A percentile compares a stretch with the other conserved stretches of the same genome.
These are phyloP conservation scores for Poecilus cupreus DNA, from an alignment of 2,888 invertebrate species.

Conservation along the genomic window DNA sequence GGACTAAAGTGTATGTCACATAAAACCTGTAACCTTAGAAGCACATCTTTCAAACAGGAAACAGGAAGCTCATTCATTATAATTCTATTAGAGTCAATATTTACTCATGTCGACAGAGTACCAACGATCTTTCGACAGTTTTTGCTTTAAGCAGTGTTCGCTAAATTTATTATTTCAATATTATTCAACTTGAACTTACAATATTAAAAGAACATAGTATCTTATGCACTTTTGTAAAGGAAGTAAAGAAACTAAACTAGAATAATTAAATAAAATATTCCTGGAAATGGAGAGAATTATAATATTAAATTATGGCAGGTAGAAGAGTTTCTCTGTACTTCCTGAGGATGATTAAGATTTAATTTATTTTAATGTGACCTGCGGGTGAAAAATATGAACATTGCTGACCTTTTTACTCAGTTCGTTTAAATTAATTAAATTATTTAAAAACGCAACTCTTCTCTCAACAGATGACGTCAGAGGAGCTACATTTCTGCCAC, in stretches of 20 bases:
- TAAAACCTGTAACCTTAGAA: not conserved
- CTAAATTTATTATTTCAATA: too few relatives aligned
- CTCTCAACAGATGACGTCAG: not conserved
- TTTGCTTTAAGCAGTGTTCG: not conserved
- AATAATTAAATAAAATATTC: too few relatives aligned
- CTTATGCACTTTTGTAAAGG: too few relatives aligned
- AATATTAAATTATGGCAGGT: too few relatives aligned
- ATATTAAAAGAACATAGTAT: too few relatives aligned
- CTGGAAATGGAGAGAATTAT: too few relatives aligned
- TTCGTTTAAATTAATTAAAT: not conserved
- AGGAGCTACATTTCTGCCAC: not conserved
- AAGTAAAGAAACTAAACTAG: too few relatives aligned
- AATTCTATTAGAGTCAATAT: constrained; percentile 36
- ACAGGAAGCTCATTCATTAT: constrained; percentile 11
- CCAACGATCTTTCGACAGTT: not conserved
- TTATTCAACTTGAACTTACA: too few relatives aligned
- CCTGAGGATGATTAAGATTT: too few relatives aligned
- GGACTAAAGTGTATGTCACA: not conserved
- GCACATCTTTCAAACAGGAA: constrained; percentile 4
- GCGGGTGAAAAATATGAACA: not conserved
- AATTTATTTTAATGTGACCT: not conserved
- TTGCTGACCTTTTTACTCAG: not conserved
- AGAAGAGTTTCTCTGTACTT: too few relatives aligned
- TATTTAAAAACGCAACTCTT: not conserved
- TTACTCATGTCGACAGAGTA: not conserved